Percentiles rank a stretch among this genome's conserved stretches.
phyloP scores from a whole-genome alignment of 2,797 vertebrate species.

The Sternotherus odoratus region DNA sequence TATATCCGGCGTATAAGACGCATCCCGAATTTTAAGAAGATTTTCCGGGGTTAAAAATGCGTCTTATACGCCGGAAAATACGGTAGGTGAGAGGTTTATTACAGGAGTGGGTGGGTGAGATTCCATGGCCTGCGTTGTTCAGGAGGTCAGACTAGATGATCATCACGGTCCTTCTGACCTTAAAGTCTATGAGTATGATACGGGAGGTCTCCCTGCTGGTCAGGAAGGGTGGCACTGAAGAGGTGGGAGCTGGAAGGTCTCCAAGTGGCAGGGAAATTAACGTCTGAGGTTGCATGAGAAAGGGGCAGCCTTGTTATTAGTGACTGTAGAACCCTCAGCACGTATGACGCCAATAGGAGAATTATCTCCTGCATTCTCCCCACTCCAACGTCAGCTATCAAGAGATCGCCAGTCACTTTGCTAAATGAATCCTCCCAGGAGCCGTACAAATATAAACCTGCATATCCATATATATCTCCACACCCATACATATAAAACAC shows the following conservation, averaged over 20 bases:
- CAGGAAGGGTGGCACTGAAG: no score
- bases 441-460: conserved; percentile 67
- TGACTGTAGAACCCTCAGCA: background rate
- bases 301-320: background rate
- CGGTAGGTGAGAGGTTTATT: no score
- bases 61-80: no score
- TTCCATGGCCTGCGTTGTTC: no score
- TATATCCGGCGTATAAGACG: no score
- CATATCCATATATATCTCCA: background rate
- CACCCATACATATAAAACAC: conserved; percentile 64
- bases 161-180: no score
- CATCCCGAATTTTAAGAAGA: no score
- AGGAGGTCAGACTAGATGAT: no score
- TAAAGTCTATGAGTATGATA: no score
- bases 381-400: conserved; percentile 60
- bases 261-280: background rate
- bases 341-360: background rate
- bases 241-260: background rate
- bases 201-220: background rate
- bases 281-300: background rate
- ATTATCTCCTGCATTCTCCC: background rate
- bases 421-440: conserved; percentile 72
- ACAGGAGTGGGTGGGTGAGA: no score
- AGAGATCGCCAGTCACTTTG: conserved; percentile 59
- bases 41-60: no score